Conservation (phyloP, 2,113 vertebrate species). For the Eretmodus cyanostictus region DNA sequence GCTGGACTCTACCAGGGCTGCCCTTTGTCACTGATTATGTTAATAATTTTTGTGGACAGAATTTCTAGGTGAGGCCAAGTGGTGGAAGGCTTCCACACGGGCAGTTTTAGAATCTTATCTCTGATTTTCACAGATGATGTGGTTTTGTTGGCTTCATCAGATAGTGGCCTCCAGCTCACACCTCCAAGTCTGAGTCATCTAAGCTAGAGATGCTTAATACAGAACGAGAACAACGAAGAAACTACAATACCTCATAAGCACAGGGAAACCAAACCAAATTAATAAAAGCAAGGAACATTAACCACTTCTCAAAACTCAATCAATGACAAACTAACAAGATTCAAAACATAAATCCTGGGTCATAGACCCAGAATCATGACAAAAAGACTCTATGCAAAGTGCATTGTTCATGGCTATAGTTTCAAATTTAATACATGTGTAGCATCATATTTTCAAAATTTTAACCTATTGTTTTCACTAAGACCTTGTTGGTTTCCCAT, state of each 20-base stretch:
- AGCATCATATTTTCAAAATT: not conserved
- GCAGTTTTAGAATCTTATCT: not conserved
- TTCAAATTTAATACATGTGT: not conserved
- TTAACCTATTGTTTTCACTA: not conserved
- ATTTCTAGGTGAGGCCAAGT: not conserved
- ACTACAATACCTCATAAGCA: not conserved
- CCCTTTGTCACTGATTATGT: not conserved
- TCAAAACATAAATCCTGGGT: not conserved
- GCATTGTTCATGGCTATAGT: not conserved
- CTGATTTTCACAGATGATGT: not conserved
- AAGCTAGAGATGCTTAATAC: not conserved
- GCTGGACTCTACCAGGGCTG: not conserved
- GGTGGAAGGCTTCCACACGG: not conserved
- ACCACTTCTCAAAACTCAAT: not conserved
- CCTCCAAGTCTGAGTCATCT: not conserved
- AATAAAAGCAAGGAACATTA: not conserved
- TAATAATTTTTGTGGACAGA: not conserved
- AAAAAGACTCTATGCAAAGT: not conserved
- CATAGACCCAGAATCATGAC: not conserved
- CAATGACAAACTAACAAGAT: not conserved
- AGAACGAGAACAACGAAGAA: not conserved
- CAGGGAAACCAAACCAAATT: not conserved
- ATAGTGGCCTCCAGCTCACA: not conserved
- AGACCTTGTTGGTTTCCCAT: not conserved
- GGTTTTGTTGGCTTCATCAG: not conserved